Conservation (phyloP, 2,888 invertebrate genomes). For the Melinopterus prodromus region DNA sequence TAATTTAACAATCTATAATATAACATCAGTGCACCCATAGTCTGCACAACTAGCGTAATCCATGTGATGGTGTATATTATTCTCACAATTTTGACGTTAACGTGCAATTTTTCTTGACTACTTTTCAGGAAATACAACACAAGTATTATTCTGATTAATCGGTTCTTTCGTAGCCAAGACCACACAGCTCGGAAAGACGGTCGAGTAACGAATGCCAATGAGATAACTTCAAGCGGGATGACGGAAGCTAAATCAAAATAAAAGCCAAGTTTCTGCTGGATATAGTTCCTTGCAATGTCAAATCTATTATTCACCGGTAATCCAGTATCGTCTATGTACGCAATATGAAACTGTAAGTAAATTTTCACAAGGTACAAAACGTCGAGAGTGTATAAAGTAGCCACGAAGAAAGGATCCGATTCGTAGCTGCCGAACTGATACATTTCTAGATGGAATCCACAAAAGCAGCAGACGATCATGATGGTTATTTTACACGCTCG, state of each 20-base stretch:
- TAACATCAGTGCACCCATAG: conserved; percentile 15
- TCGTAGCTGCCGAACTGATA: conserved; percentile 14
- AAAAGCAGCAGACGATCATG: conserved; percentile 27
- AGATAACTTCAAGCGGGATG: conserved; percentile 42
- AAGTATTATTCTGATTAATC: conserved; percentile 40
- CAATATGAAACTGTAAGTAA: conserved; percentile 41
- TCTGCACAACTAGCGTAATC: conserved; percentile 32
- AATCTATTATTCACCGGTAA: conserved; percentile 38
- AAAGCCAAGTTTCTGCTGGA: conserved; percentile 39
- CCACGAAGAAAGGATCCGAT: background rate
- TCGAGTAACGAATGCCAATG: conserved; percentile 29
- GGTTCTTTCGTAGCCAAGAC: conserved; percentile 41
- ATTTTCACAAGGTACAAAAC: conserved; percentile 42
- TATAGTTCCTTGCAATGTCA: conserved; percentile 40
- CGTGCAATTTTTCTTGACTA: conserved; percentile 41
- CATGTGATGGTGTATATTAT: conserved; percentile 33
- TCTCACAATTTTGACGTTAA: conserved; percentile 41
- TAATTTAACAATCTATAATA: conserved; percentile 19
- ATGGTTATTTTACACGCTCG: conserved; percentile 23
- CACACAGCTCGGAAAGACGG: conserved; percentile 34
- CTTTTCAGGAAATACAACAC: conserved; percentile 37
- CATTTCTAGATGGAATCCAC: conserved; percentile 31
- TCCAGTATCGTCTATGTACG: conserved; percentile 44
- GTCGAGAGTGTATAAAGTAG: conserved; percentile 40
- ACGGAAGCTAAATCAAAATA: conserved; percentile 38